Evolutionary conservation across 2,888 invertebrate species (phyloP).

Genomic region (Andrena praecox): DNA sequence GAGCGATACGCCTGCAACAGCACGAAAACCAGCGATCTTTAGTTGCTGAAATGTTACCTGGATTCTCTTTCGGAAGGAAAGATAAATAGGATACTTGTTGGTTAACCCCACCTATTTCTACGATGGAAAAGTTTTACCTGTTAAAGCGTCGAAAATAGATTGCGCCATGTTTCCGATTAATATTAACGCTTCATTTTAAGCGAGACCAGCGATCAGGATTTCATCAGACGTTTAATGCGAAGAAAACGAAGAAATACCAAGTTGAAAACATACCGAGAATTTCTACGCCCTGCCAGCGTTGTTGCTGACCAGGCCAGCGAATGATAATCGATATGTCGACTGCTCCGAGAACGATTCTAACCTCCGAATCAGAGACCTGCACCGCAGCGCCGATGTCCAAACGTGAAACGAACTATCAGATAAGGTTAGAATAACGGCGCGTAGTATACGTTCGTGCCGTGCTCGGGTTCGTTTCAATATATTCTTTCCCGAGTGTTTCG

Average conservation of each 20-base stretch:
- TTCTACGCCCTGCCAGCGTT: slow-evolving; percentile 68
- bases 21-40: not conserved
- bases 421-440: not conserved
- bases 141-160: slow-evolving; percentile 82
- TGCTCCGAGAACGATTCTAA: slow-evolving; percentile 52
- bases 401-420: not conserved
- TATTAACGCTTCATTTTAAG: slow-evolving; percentile 68
- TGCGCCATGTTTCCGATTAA: slow-evolving; percentile 78
- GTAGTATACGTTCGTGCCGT: not conserved
- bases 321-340: slow-evolving; percentile 69
- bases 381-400: not conserved
- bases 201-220: slow-evolving; percentile 40
- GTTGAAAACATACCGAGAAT: slow-evolving; percentile 71
- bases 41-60: not conserved
- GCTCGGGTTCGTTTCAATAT: too few relatives aligned
- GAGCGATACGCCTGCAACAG: slow-evolving; percentile 78
- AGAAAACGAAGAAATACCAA: slow-evolving; percentile 58
- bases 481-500: not conserved
- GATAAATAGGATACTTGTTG: slow-evolving; percentile 52
- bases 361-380: slow-evolving; percentile 14
- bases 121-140: slow-evolving; percentile 75
- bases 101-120: slow-evolving; percentile 69
- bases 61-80: slow-evolving; percentile 22
- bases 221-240: slow-evolving; percentile 57
- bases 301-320: slow-evolving; percentile 65